Evolutionary conservation across 2,113 vertebrate species (phyloP), one percentile per base, ranked within the genome.

Genomic region (Lasiurus borealis): DNA sequence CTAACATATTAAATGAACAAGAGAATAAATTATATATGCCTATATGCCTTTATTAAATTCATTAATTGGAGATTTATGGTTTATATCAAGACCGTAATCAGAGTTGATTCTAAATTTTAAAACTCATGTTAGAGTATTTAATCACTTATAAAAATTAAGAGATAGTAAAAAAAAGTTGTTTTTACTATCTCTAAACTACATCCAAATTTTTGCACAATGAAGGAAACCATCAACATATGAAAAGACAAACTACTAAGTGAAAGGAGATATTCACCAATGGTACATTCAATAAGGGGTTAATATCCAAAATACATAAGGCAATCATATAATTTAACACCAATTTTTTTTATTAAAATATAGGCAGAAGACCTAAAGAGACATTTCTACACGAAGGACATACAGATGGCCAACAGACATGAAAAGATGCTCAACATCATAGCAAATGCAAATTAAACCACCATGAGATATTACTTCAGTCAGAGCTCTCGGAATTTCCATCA

Each of bases 111-210:
- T 88, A 92, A 94, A 93, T 93, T 64, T 96, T 96, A 31, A 95
- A 81, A 36, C 44, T 91, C 46, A 62, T 93, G 44, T 91, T 96
- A 94, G 52, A 81, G 46, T 88, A 85, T 85, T 92, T 95, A 95
- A 88, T 95, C 46, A 91, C 78, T 88, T 72, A 77, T 89, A 88
- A 95, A 97, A 94, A 89, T 91, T 83, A 95, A 75, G 78, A 95
- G n/a, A 52, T 52, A n/a, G 9, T 52, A 77, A 77, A 75, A 77
- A 77, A 16, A 77, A 52, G 12, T 40, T 40, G 40, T 40, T 40
- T 40, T 40, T 40, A 40, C 40, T 40, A 40, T 40, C 40, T n/a
- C 48, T 48, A 77, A 77, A 52, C 48, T 52, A 77, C 18, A 69
- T 57, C 54, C 54, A 77, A 27, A 9, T 11, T 50, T 52, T 77